Evolutionary conservation across 2,113 vertebrate genomes (phyloP).

Genomic region (Muntiacus reevesi): DNA sequence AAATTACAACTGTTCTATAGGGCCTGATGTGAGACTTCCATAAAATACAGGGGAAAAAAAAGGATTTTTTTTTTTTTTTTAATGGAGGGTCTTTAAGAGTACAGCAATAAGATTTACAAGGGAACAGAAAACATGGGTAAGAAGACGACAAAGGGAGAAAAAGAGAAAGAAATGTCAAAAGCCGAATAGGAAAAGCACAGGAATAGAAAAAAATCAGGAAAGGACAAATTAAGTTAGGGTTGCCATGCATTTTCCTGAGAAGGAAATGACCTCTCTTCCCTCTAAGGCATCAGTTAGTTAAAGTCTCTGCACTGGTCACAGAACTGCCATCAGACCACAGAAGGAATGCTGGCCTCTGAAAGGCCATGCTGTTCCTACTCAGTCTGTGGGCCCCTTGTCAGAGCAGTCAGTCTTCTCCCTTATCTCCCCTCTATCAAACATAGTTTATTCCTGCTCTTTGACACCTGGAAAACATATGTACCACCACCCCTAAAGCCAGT

Average conservation of each 20-base stretch:
- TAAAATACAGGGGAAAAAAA: not conserved
- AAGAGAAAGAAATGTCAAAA: not conserved
- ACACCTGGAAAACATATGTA: not conserved
- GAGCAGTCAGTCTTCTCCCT: not conserved
- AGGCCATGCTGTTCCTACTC: not conserved
- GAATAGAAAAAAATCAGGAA: not conserved
- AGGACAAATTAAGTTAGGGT: not conserved
- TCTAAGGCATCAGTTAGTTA: not conserved
- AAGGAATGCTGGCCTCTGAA: not conserved
- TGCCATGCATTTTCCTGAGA: not conserved
- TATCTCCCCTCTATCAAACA: not conserved
- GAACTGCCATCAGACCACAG: not conserved
- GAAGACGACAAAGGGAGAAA: not conserved
- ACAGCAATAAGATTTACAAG: not conserved
- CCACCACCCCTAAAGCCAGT: not conserved
- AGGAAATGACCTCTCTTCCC: not conserved
- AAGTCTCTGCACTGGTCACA: not conserved
- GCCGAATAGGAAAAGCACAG: not conserved
- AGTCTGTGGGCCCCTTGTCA: rapidly evolving
- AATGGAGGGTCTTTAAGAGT: not conserved
- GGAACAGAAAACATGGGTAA: not conserved
- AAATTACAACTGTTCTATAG: not conserved
- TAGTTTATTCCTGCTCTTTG: not conserved
- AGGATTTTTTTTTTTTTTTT: not conserved
- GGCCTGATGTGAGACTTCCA: not conserved